Conservation (phyloP, 2,888 invertebrate species). For the Watsonalla cultraria region DNA sequence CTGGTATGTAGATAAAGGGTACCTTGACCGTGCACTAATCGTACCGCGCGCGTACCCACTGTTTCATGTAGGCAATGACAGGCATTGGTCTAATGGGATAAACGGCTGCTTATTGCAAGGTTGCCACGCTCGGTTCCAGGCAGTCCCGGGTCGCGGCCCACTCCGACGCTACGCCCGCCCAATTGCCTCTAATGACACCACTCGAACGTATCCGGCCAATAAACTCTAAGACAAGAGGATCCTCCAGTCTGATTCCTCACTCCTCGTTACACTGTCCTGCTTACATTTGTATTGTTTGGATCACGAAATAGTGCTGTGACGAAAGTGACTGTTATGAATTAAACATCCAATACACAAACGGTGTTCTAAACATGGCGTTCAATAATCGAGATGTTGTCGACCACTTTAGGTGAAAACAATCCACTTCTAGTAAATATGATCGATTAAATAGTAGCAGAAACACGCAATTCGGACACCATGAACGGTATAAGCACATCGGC, state of each 20-base stretch:
- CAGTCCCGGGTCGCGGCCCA: constrained; percentile 52
- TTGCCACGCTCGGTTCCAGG: constrained; percentile 59
- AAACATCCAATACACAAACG: constrained; percentile 6
- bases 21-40: constrained; percentile 74
- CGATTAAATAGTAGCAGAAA: constrained; percentile 36
- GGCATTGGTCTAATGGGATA: constrained; percentile 72
- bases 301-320: constrained; percentile 8
- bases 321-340: constrained; percentile 24
- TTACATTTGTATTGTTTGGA: constrained; percentile 1
- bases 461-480: constrained; percentile 46
- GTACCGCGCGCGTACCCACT: constrained; percentile 49
- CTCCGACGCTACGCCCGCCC: constrained; percentile 50
- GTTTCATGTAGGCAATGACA: constrained; percentile 54
- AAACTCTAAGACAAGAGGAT: constrained; percentile 68
- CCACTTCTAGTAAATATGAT: constrained; percentile 33
- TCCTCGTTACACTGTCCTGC: constrained; percentile 36
- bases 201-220: constrained; percentile 74
- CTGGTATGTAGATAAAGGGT: constrained; percentile 29
- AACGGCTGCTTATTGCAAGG: constrained; percentile 72
- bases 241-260: constrained; percentile 52
- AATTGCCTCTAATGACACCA: constrained; percentile 72
- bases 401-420: not conserved
- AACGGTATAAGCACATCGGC: constrained; percentile 58
- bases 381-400: not conserved
- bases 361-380: not conserved